phyloP scores from a whole-genome alignment of 1,140 invertebrate genomes.

The Diorhabda elongata region DNA sequence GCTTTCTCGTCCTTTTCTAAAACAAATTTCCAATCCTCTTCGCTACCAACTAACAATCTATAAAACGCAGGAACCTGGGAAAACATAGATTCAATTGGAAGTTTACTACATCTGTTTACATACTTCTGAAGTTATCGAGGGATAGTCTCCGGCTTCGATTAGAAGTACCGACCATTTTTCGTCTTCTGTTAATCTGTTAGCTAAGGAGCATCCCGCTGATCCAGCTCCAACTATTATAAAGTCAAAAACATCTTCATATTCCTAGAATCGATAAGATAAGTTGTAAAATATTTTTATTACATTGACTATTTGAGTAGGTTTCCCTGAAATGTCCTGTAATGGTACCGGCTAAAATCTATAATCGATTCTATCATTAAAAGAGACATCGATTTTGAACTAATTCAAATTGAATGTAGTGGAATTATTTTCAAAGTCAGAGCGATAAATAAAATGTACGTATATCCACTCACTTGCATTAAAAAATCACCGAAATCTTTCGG shows the following conservation, averaged over 20 bases:
- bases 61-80: constrained; percentile 27
- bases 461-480: constrained; percentile 23
- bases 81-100: neutral
- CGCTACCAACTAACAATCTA: constrained; percentile 17
- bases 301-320: no score
- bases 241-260: constrained; percentile 55
- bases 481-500: constrained; percentile 23
- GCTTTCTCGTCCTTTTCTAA: constrained; percentile 48
- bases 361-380: no score
- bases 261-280: constrained; percentile 9
- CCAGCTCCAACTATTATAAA: constrained; percentile 87
- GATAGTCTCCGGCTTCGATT: constrained; percentile 46
- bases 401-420: no score
- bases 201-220: constrained; percentile 72
- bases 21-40: constrained; percentile 30
- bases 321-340: neutral
- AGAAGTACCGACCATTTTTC: constrained; percentile 47
- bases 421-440: no score
- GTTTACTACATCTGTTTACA: neutral
- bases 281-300: no score
- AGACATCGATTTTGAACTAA: no score
- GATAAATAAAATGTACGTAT: no score
- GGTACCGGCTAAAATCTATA: no score
- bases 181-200: constrained; percentile 51
- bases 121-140: constrained; percentile 25